Evolutionary conservation across 1,140 invertebrate genomes (phyloP).

Genomic region (Nephila pilipes): DNA sequence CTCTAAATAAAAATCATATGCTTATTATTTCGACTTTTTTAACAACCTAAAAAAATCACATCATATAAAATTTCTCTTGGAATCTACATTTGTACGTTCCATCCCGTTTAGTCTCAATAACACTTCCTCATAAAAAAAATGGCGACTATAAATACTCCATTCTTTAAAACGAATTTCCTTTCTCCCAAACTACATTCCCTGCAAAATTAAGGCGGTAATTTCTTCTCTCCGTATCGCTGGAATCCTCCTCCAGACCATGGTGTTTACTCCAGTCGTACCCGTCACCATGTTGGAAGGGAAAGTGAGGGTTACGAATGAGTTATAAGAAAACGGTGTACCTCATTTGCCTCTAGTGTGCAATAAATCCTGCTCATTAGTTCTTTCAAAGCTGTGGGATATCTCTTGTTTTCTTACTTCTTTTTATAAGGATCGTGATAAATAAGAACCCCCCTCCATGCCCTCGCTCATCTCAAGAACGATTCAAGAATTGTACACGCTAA

Average conservation of each 20-base stretch:
- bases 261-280: slow-evolving; percentile 6
- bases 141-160: neutral
- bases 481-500: neutral
- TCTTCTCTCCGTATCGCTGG: neutral
- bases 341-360: slow-evolving; percentile 43
- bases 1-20: neutral
- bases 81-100: neutral
- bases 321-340: slow-evolving; percentile 26
- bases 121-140: neutral
- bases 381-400: slow-evolving; percentile 42
- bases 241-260: neutral
- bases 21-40: neutral
- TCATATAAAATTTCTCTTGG: neutral
- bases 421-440: slow-evolving; percentile 30
- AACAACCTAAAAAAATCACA: neutral
- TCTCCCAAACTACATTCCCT: neutral
- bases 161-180: slow-evolving; percentile 27
- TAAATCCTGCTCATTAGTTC: slow-evolving; percentile 68
- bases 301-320: slow-evolving; percentile 9
- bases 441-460: neutral
- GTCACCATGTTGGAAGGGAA: neutral
- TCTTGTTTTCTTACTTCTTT: slow-evolving; percentile 26
- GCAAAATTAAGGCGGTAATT: neutral
- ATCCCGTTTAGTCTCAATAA: neutral
- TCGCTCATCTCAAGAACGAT: neutral